A percentile compares a stretch with the other conserved stretches of the same genome.
phyloP scores from a whole-genome alignment of 2,113 vertebrate species.

The Rhombomys opimus region DNA sequence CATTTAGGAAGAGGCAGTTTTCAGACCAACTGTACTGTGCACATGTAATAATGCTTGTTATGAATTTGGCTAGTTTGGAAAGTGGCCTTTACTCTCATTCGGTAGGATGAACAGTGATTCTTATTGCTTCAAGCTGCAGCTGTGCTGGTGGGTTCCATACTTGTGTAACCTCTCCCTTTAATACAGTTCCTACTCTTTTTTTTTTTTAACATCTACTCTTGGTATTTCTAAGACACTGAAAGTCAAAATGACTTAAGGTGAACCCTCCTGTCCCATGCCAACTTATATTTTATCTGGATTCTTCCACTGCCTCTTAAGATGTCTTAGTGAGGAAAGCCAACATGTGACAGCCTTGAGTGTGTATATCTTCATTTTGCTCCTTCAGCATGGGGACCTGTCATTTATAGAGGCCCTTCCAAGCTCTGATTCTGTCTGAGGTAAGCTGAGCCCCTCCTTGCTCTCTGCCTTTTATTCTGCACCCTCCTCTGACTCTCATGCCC shows the following conservation, averaged over 20 bases:
- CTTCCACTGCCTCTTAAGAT: neutral
- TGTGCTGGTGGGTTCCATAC: no score
- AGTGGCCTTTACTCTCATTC: neutral
- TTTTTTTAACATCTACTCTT: neutral
- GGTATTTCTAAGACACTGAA: neutral
- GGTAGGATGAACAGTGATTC: neutral
- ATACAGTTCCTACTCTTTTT: neutral
- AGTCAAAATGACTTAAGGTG: neutral
- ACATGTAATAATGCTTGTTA: neutral
- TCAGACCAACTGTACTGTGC: neutral
- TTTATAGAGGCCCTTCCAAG: neutral
- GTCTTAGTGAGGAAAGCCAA: neutral
- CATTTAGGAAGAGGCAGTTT: neutral
- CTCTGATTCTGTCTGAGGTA: neutral
- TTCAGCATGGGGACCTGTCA: neutral
- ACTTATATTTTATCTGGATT: neutral
- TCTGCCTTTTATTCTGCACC: neutral
- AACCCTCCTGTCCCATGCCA: neutral
- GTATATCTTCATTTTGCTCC: neutral
- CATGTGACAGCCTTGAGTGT: neutral
- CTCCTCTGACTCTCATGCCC: neutral
- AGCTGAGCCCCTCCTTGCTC: neutral
- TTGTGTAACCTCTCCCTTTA: neutral
- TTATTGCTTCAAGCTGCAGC: neutral
- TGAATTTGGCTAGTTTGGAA: neutral